phyloP scores from a whole-genome alignment of 2,888 invertebrate species.

The Willowsia nigromaculata region DNA sequence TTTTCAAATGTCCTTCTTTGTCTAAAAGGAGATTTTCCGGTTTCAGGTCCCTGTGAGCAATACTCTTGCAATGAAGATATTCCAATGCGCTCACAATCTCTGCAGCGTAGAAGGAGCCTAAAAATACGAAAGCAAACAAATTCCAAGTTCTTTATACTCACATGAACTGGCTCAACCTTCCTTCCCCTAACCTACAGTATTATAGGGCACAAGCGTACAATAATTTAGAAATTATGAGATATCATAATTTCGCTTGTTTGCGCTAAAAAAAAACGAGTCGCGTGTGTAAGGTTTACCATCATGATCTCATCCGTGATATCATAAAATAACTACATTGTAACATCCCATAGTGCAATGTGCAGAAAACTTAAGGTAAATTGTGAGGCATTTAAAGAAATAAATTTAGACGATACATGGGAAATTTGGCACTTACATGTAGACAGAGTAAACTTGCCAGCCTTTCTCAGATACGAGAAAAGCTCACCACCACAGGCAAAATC shows the following conservation, averaged over 20 bases:
- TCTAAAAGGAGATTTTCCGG: conserved; percentile 96
- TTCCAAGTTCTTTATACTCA: neutral
- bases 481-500: conserved; percentile 99
- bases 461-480: conserved; percentile 95
- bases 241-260: neutral
- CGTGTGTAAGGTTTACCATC: neutral
- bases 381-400: neutral
- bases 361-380: neutral
- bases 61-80: conserved; percentile 93
- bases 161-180: neutral
- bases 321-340: neutral
- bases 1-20: conserved; percentile 95
- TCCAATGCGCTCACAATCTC: conserved; percentile 97
- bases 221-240: neutral
- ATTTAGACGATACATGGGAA: neutral
- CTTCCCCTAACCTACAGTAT: neutral
- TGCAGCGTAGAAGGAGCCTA: conserved; percentile 84
- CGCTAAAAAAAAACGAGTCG: neutral
- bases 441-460: conserved; percentile 90
- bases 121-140: neutral
- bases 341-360: neutral
- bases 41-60: conserved; percentile 91
- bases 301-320: neutral
- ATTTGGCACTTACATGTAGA: conserved; percentile 83
- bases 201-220: neutral